Evolutionary conservation across 1,140 invertebrate genomes (phyloP).

Genomic region (Globodera ellingtonae): DNA sequence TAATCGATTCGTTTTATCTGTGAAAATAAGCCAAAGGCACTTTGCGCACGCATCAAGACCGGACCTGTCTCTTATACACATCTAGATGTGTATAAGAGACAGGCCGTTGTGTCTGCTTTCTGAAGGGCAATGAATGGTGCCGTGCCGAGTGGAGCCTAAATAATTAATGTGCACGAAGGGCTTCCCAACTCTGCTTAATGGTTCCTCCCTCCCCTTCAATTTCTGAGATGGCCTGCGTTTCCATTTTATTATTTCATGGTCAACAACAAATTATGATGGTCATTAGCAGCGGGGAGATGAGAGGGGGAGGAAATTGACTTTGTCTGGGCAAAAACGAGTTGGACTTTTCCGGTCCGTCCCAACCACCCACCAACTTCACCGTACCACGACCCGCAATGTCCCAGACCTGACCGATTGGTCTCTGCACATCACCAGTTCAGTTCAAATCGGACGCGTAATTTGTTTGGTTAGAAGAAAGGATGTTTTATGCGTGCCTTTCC

Average conservation of each 20-base stretch:
- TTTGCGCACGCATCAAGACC: background rate
- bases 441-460: too few relatives aligned
- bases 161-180: constrained; percentile 12
- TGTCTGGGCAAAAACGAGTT: too few relatives aligned
- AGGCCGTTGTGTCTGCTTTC: constrained; percentile 1
- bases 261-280: constrained; percentile 9
- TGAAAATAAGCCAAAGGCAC: background rate
- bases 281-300: background rate
- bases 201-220: background rate
- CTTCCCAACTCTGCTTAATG: background rate
- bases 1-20: background rate
- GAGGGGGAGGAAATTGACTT: background rate
- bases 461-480: constrained; percentile 5
- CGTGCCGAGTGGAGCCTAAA: constrained; percentile 10
- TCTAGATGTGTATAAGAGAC: too few relatives aligned
- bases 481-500: constrained; percentile 65
- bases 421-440: too few relatives aligned
- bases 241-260: background rate
- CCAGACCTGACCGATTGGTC: too few relatives aligned
- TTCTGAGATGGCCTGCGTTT: background rate
- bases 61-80: too few relatives aligned
- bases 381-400: too few relatives aligned
- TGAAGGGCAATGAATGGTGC: background rate
- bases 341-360: too few relatives aligned
- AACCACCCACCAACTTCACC: too few relatives aligned